Evolutionary conservation across 2,113 vertebrate genomes (phyloP).

Genomic region (Cnemophilus loriae): DNA sequence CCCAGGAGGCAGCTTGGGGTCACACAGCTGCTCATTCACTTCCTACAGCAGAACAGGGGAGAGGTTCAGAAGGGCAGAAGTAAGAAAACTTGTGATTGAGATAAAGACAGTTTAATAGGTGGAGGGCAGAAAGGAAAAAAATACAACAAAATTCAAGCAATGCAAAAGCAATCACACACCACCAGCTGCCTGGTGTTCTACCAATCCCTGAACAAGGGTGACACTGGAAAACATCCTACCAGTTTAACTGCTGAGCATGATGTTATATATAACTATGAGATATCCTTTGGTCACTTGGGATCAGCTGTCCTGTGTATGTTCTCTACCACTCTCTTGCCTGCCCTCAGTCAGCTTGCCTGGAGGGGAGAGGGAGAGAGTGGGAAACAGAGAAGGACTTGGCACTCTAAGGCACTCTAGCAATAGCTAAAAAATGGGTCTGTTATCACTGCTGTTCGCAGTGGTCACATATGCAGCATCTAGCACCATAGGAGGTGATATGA

Average conservation of each 20-base stretch:
- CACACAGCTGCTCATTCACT: background rate
- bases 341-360: background rate
- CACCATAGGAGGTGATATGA: background rate
- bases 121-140: background rate
- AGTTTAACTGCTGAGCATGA: background rate
- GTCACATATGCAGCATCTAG: too few species aligned
- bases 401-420: background rate
- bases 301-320: background rate
- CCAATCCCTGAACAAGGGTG: rapidly evolving
- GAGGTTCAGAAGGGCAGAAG: background rate
- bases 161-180: background rate
- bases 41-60: background rate
- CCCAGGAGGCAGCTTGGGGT: background rate
- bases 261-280: background rate
- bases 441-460: background rate
- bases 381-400: background rate
- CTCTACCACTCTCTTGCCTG: background rate
- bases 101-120: background rate
- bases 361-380: background rate
- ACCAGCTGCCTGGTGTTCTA: background rate
- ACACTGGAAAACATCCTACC: background rate
- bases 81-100: background rate
- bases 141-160: background rate
- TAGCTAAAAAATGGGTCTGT: background rate
- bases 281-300: background rate